phyloP scores from a whole-genome alignment of 2,113 vertebrate species.

The Oncorhynchus keta region DNA sequence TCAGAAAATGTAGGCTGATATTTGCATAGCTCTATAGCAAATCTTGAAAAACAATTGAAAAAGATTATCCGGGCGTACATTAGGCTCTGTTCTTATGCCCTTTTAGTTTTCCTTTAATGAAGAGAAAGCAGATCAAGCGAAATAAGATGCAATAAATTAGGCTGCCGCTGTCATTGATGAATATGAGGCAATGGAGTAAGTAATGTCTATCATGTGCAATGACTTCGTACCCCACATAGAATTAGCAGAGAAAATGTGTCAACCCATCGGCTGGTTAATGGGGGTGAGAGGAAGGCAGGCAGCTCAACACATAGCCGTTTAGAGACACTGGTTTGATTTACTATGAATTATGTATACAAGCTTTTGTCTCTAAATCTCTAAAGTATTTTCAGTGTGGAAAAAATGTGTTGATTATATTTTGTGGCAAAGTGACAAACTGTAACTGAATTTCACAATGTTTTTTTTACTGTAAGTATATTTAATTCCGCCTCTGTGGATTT shows the following conservation, averaged over 20 bases:
- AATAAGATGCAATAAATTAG: constrained; percentile 12
- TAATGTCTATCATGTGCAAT: constrained; percentile 15
- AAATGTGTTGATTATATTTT: too few species aligned
- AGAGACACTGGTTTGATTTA: not conserved
- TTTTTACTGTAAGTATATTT: too few species aligned
- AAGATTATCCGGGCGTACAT: too few species aligned
- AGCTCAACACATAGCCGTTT: constrained; percentile 2
- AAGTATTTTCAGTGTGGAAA: too few species aligned
- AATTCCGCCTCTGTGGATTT: too few species aligned
- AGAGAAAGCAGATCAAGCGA: constrained; percentile 12
- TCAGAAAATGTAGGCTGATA: too few species aligned
- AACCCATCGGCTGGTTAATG: constrained; percentile 20
- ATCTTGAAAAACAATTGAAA: too few species aligned
- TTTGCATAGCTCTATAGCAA: too few species aligned
- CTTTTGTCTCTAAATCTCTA: too few species aligned
- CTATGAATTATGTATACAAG: not conserved
- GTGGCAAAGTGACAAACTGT: too few species aligned
- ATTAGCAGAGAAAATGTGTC: constrained; percentile 13
- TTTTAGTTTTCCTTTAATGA: constrained; percentile 5
- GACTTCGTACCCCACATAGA: constrained; percentile 12
- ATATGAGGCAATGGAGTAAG: not conserved
- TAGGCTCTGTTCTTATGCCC: too few species aligned
- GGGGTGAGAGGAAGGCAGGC: not conserved
- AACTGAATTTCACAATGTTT: too few species aligned
- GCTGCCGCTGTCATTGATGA: constrained; percentile 12